Base-by-base conservation (phyloP, 2,888 invertebrate species). In the Noctua janthina region DNA sequence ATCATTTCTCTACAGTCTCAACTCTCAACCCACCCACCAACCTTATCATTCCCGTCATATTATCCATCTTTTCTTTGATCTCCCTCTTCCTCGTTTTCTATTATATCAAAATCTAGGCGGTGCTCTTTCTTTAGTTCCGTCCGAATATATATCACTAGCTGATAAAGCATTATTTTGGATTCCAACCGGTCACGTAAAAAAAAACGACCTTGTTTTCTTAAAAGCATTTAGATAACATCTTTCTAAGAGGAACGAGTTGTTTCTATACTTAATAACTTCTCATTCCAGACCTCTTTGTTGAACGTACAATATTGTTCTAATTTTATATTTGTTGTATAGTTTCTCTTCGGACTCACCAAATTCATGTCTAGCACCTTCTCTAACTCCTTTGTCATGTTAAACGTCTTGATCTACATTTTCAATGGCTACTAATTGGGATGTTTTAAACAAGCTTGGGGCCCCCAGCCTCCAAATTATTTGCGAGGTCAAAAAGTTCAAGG, bases 401-500 rank as follows among this genome's bases (percentile, higher is more conserved):
- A 56, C 35, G 15, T 66, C 69, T 81, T 78, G 66, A 54, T 78
- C 68, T 49, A 75, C 49, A 79, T 84, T 78, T 81, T 79, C 71
- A 86, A 80, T 73, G 35, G 67, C 20, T 59, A 75, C 67, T 84
- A 83, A 88, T 83, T 86, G 72, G 67, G 79, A 74, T 72, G 70
- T 79, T 67, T 73, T 39, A 67, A 78, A 71, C 70, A 62, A 84
- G 64, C 72, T 59, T 46, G 76, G 66, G 62, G 78, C 80, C 71
- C 71, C 75, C 72, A 79, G 74, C 78, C 77, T 78, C 77, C 67
- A 82, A 75, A 75, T 69, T 69, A 79, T 86, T 84, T 73, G 71
- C 86, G 74, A 90, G 89, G 86, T 88, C 82, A 87, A 74, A 76
- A 78, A 80, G 90, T 87, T 90, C 89, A 89, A 87, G 90, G 89